These are phyloP conservation scores for Molossus alvarezi DNA, from an alignment of 2,797 vertebrate species.

Conservation along the genomic window DNA sequence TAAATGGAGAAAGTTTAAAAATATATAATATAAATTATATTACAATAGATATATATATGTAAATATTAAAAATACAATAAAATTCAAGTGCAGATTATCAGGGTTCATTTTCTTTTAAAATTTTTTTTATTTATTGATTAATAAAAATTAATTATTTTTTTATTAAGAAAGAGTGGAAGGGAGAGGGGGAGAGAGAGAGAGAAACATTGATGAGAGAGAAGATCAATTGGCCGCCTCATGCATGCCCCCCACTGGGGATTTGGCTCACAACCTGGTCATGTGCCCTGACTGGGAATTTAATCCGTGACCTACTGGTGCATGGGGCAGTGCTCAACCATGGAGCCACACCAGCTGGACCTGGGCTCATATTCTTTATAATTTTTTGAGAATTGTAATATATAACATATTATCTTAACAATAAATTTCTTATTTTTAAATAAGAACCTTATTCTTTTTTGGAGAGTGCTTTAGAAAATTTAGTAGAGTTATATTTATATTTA, in stretches of 20 bases:
- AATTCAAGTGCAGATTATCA: background rate
- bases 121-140: background rate
- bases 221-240: no score
- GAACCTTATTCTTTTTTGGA: background rate
- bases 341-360: no score
- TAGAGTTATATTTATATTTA: background rate
- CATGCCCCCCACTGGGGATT: no score
- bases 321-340: no score
- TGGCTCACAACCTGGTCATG: no score
- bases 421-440: background rate
- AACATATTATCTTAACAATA: conserved; percentile 5
- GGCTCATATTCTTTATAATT: background rate
- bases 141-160: no score
- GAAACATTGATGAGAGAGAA: no score
- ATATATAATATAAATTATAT: background rate
- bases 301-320: no score
- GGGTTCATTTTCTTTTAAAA: background rate
- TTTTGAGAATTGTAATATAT: background rate
- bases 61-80: background rate
- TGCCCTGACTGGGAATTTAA: no score
- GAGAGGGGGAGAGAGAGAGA: no score
- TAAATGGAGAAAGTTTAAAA: conserved; percentile 14
- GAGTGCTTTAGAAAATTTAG: conserved; percentile 41
- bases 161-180: no score
- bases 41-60: no score